These are phyloP conservation scores for Agrilus cyanescens DNA, from an alignment of 2,888 invertebrate genomes.

Conservation along the genomic window DNA sequence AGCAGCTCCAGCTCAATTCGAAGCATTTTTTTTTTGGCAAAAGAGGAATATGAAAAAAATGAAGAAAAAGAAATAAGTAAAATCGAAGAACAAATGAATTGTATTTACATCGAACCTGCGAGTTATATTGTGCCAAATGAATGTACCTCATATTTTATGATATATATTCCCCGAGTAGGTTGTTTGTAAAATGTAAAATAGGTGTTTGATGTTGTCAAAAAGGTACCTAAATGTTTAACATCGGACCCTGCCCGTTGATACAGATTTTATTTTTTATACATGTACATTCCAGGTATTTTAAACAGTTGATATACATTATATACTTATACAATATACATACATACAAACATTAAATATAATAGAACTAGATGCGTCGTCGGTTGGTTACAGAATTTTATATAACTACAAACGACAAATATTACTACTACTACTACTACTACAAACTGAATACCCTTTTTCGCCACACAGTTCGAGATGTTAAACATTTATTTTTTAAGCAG, in stretches of 20 bases:
- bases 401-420: constrained; percentile 7
- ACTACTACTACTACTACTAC: background rate
- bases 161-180: constrained; percentile 19
- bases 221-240: constrained; percentile 32
- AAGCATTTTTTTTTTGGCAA: too few relatives aligned
- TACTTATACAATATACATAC: background rate
- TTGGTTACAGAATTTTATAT: background rate
- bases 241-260: constrained; percentile 27
- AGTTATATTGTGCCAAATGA: constrained; percentile 58
- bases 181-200: constrained; percentile 19
- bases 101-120: too few relatives aligned
- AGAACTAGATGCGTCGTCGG: background rate
- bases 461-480: constrained; percentile 24
- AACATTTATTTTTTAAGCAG: constrained; percentile 27
- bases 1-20: too few relatives aligned
- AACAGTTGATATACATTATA: constrained; percentile 2
- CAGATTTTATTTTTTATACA: constrained; percentile 29
- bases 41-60: too few relatives aligned
- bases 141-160: constrained; percentile 54
- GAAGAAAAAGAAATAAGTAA: too few relatives aligned
- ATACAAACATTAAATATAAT: constrained; percentile 1
- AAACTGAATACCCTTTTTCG: too few relatives aligned
- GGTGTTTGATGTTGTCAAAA: constrained; percentile 18
- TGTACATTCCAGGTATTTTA: constrained; percentile 13
- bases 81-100: too few relatives aligned